Percentiles rank a stretch among this genome's conserved stretches.
Conservation (phyloP, 1,140 invertebrate species). For the Linepithema humile region DNA sequence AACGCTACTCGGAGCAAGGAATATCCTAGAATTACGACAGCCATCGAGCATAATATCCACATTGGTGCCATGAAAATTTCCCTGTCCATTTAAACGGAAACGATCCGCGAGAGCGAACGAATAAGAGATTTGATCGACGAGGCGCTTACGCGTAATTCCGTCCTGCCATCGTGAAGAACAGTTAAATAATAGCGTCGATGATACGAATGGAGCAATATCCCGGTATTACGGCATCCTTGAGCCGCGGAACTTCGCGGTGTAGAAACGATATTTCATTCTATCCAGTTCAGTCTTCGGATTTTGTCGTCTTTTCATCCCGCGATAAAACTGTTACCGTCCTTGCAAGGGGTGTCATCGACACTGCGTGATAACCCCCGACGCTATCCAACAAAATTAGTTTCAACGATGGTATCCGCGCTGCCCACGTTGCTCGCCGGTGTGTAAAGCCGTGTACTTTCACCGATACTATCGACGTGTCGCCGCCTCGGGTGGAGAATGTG, state of each 20-base stretch:
- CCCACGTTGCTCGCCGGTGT: not conserved
- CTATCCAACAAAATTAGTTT: conserved; percentile 67
- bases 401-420: conserved; percentile 27
- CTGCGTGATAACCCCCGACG: conserved; percentile 53
- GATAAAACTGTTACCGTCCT: conserved; percentile 68
- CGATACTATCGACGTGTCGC: conserved; percentile 58
- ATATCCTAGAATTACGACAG: not conserved
- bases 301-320: conserved; percentile 42
- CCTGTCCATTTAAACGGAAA: conserved; percentile 18
- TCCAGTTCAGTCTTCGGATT: not conserved
- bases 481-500: conserved; percentile 51
- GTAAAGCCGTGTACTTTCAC: conserved; percentile 54
- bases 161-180: conserved; percentile 13
- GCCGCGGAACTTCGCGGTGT: conserved; percentile 24
- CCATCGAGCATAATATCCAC: conserved; percentile 7
- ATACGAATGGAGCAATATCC: conserved; percentile 8
- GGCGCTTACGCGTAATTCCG: conserved; percentile 35
- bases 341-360: conserved; percentile 44
- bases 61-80: not conserved
- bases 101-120: conserved; percentile 12
- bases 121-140: conserved; percentile 42
- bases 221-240: conserved; percentile 23
- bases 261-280: conserved; percentile 59
- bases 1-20: not conserved
- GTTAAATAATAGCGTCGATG: conserved; percentile 42